Percentiles rank a stretch among this genome's conserved stretches.
Conservation (phyloP, 2,888 invertebrate genomes). For the Drosophila buzzatii region DNA sequence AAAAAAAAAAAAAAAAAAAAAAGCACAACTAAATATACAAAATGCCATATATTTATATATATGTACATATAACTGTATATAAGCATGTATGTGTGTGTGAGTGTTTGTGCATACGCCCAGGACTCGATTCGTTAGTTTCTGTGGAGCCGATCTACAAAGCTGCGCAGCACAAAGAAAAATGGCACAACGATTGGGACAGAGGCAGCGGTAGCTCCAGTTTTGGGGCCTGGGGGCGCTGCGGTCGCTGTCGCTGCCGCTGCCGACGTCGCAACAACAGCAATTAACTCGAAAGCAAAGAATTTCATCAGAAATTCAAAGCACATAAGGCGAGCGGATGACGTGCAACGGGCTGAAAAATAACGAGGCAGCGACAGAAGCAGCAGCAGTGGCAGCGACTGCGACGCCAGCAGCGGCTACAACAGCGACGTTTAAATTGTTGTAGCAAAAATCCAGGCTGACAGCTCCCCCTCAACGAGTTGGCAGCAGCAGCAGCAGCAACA, state of each 20-base stretch:
- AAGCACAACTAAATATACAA: conserved; percentile 16
- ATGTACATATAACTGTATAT: background rate
- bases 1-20: conserved; percentile 7
- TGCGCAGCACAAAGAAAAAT: conserved; percentile 75
- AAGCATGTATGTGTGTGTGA: conserved; percentile 9
- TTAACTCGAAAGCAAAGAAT: conserved; percentile 81
- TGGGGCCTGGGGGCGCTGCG: conserved; percentile 38
- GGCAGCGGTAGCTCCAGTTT: conserved; percentile 35
- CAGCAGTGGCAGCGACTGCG: conserved; percentile 28
- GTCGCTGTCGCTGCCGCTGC: conserved; percentile 11
- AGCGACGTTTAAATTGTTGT: conserved; percentile 60
- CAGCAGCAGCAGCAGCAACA: conserved; percentile 18
- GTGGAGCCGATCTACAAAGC: conserved; percentile 68
- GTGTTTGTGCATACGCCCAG: conserved; percentile 48
- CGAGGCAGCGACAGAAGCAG: conserved; percentile 33
- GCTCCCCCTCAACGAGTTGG: conserved; percentile 69
- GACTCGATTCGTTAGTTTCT: conserved; percentile 47
- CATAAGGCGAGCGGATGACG: conserved; percentile 72
- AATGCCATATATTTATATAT: conserved; percentile 1
- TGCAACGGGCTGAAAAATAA: conserved; percentile 73
- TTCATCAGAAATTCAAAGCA: conserved; percentile 82
- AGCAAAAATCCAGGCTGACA: conserved; percentile 80
- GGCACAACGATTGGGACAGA: conserved; percentile 69
- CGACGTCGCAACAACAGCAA: conserved; percentile 56
- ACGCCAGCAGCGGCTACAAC: conserved; percentile 48